Evolutionary conservation across 2,888 invertebrate genomes (phyloP), one percentile per base, ranked within the genome.

Genomic region (Cerastis leucographa): DNA sequence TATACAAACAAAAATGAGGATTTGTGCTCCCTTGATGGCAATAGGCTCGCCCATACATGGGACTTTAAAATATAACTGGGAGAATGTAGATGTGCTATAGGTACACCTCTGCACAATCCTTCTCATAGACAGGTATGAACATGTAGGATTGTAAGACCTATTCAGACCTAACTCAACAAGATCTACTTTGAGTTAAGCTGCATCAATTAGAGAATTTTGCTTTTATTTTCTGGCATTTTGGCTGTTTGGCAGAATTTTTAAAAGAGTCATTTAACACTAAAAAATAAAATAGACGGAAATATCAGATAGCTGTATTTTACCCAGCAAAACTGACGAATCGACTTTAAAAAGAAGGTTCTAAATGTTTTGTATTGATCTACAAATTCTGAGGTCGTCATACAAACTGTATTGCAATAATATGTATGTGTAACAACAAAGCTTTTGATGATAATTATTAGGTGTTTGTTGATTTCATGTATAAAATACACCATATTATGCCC

Each of bases 371-470:
- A 35, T 2, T 2, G 8, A 59, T 54, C 3, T 19, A 61, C 0
- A 69, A 76, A 76, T 29, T 76, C 62, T 25, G 25, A 22, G 59
- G 71, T 71, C 71, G 84, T 76, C 61, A 76, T 75, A 49, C 69
- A 79, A 70, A 74, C 81, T 88, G 78, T 80, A 79, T 88, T 85
- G 87, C 75, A 80, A 75, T 83, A 81, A 72, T 86, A 84, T 84
- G 75, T 85, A 29, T 74, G 56, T 56, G 83, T 88, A 86, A 73
- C 46, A 64, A 83, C 81, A 87, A 77, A 70, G 81, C 86, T 86
- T 87, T 74, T 88, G 85, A 86, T 81, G 11, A 87, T 84, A n/a
- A n/a, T n/a, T n/a, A 76, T 78, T 88, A 84, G 84, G 73, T 84
- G 81, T 87, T 86, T 84, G 82, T 84, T 82, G 80, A 78, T 82